Conservation (phyloP, 2,113 vertebrate species). For the Leptobrachium leishanense region DNA sequence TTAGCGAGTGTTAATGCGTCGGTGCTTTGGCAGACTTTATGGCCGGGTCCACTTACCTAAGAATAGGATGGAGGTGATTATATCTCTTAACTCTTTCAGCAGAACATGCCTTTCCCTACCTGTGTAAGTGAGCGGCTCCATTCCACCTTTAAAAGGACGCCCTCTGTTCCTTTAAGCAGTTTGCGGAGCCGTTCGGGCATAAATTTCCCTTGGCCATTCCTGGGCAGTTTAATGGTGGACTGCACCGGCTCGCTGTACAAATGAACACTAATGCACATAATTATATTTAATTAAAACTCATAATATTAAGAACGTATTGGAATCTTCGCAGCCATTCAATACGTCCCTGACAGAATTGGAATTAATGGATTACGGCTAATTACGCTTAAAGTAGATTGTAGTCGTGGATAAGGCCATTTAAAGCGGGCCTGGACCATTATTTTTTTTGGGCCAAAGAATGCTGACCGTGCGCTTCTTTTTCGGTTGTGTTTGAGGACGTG, state of each 20-base stretch:
- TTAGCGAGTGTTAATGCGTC: constrained; percentile 60
- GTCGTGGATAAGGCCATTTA: not conserved
- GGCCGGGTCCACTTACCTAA: constrained; percentile 46
- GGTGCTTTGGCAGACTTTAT: constrained; percentile 54
- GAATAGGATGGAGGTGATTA: constrained; percentile 45
- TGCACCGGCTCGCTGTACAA: constrained; percentile 6
- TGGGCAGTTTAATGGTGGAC: constrained; percentile 19
- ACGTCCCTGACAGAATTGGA: not conserved
- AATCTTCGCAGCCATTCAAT: not conserved
- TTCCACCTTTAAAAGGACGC: not conserved
- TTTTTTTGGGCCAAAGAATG: no score
- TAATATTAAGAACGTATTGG: constrained; percentile 29
- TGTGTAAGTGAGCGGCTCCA: not conserved
- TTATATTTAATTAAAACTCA: constrained; percentile 41
- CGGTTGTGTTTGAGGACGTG: no score
- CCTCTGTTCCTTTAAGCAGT: not conserved
- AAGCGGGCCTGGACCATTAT: no score
- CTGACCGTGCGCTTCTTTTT: no score
- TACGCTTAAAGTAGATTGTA: not conserved
- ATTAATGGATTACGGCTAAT: not conserved
- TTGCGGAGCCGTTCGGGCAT: not conserved
- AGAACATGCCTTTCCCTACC: not conserved
- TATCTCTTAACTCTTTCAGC: constrained; percentile 43
- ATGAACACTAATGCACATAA: constrained; percentile 44
- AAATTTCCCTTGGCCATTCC: not conserved